Evolutionary conservation across 2,113 vertebrate species (phyloP).

Genomic region (Chlorocebus sabaeus): DNA sequence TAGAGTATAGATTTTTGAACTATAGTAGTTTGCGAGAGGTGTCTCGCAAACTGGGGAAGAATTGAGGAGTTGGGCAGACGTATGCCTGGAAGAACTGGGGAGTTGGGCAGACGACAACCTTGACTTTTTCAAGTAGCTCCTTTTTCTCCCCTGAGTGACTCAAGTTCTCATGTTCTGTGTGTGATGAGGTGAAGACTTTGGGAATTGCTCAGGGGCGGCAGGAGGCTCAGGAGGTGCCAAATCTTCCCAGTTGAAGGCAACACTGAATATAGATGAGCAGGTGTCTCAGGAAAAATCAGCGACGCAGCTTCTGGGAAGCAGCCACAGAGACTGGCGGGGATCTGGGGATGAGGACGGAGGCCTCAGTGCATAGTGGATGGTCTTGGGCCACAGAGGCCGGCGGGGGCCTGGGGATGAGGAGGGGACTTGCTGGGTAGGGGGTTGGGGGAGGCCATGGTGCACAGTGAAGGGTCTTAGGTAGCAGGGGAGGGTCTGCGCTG

Average conservation of each 20-base stretch:
- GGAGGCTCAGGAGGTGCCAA: not conserved
- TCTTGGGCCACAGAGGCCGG: not conserved
- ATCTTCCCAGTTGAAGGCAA: not conserved
- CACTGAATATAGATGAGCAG: not conserved
- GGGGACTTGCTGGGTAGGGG: no score
- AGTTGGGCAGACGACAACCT: not conserved
- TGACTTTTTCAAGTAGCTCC: not conserved
- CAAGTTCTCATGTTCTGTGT: not conserved
- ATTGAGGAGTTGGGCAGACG: not conserved
- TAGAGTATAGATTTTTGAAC: not conserved
- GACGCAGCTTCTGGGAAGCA: not conserved
- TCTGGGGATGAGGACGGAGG: no score
- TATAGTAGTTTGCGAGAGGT: not conserved
- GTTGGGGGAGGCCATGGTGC: no score
- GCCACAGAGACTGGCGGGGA: not conserved
- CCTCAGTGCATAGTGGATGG: no score
- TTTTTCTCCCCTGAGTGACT: not conserved
- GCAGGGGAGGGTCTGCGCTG: not conserved
- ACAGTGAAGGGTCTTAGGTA: not conserved
- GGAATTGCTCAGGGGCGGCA: not conserved
- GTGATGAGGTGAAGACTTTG: accelerated
- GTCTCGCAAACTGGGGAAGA: not conserved
- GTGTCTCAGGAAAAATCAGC: not conserved
- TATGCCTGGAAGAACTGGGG: not conserved
- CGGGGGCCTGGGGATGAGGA: not conserved